phyloP scores from a whole-genome alignment of 2,888 invertebrate genomes.

The Flabesymbios commensalis region DNA sequence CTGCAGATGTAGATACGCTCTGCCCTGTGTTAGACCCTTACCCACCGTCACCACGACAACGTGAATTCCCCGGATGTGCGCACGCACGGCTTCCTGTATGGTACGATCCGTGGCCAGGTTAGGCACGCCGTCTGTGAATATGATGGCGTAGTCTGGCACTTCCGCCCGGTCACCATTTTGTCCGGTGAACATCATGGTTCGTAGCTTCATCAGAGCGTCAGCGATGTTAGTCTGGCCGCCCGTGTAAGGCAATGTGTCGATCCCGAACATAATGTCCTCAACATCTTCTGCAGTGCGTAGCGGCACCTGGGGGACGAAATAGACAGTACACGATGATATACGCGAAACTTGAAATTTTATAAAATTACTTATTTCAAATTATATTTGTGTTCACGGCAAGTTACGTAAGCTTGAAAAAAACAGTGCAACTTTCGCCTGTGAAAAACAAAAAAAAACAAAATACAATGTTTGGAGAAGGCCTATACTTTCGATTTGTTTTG shows the following conservation, averaged over 20 bases:
- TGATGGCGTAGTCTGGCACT: constrained; percentile 48
- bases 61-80: constrained; percentile 44
- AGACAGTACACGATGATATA: too few species aligned
- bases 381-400: too few species aligned
- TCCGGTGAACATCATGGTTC: constrained; percentile 21
- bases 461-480: too few species aligned
- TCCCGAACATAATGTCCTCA: constrained; percentile 20
- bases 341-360: too few species aligned
- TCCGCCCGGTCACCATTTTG: constrained; percentile 43
- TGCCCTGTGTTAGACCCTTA: constrained; percentile 40
- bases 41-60: constrained; percentile 49
- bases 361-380: too few species aligned
- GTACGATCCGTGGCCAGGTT: constrained; percentile 46
- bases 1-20: constrained; percentile 31
- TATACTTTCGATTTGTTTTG: too few species aligned
- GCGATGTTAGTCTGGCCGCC: constrained; percentile 53
- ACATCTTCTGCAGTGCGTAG: background rate
- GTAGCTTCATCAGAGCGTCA: constrained; percentile 39
- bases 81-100: constrained; percentile 45
- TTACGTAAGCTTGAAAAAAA: too few species aligned
- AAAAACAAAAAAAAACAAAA: too few species aligned
- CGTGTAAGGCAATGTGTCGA: constrained; percentile 42
- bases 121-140: constrained; percentile 51
- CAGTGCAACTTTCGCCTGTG: too few species aligned
- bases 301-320: too few species aligned